Conservation (phyloP, 1,140 invertebrate genomes). For the Musca domestica region DNA sequence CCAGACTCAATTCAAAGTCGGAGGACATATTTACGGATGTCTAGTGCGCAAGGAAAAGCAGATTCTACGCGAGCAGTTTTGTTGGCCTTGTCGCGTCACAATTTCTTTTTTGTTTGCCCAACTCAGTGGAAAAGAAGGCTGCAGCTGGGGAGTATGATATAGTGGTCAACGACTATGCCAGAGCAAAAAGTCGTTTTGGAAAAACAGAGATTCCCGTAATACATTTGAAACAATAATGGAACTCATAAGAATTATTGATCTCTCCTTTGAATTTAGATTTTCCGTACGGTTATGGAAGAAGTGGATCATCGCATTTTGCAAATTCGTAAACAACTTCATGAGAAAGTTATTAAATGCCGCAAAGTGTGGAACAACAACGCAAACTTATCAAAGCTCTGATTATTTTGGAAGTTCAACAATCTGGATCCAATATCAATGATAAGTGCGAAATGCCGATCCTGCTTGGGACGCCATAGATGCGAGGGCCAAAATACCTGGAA, state of each 20-base stretch:
- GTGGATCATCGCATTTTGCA: constrained; percentile 84
- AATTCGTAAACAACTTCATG: constrained; percentile 76
- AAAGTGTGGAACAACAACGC: constrained; percentile 89
- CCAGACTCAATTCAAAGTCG: constrained; percentile 89
- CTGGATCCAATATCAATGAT: constrained; percentile 42
- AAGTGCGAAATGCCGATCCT: constrained; percentile 64
- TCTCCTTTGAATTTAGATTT: constrained; percentile 60
- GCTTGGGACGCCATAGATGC: constrained; percentile 90
- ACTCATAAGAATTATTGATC: no score
- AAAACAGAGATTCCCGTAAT: constrained; percentile 85
- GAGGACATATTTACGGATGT: constrained; percentile 94
- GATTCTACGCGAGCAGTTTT: constrained; percentile 95
- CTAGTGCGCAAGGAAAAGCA: constrained; percentile 86
- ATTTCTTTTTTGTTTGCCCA: constrained; percentile 94
- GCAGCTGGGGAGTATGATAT: constrained; percentile 93
- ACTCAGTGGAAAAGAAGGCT: constrained; percentile 91
- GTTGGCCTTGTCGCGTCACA: constrained; percentile 79
- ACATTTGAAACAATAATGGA: no score
- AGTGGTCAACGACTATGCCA: constrained; percentile 95
- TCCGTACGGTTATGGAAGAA: constrained; percentile 83
- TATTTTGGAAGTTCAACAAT: constrained; percentile 62
- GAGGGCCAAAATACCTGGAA: constrained; percentile 73
- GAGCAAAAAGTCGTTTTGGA: constrained; percentile 94
- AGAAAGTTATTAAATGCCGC: constrained; percentile 83
- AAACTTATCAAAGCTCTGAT: constrained; percentile 78